Evolutionary conservation across 2,888 invertebrate species (phyloP), one percentile per base, ranked within the genome.

Genomic region (Athalia rosae): DNA sequence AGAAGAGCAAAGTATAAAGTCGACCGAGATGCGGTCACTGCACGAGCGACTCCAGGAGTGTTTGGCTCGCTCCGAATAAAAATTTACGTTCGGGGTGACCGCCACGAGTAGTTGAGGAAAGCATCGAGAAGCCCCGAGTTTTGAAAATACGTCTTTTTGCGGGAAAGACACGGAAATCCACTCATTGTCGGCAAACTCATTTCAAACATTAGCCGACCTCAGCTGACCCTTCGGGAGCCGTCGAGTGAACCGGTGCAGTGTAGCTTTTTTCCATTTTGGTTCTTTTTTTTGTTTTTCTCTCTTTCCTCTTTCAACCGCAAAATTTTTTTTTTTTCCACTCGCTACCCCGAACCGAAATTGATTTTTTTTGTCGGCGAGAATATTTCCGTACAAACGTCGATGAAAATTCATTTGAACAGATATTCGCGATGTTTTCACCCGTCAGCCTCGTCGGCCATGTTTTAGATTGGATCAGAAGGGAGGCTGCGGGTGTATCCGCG

Each of bases 101-200:
- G 28, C 61, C 11, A 43, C 11, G 48, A 64, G 50, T 76, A 58
- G 11, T 50, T 63, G 47, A 59, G 56, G 41, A 53, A 5, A 11
- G 53, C 7, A 48, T 53, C 58, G 15, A n/a, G 13, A 53, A 62
- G 48, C 11, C 4, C 5, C 11, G 58, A 45, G 69, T 41, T 71
- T 71, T 71, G 45, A 71, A 58, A 71, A 71, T 58, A 41, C 56
- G 71, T 71, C 71, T 56, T 71, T 58, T 71, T 58, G 56, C 13
- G n/a, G 71, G 58, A n/a, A n/a, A n/a, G n/a, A 71, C 71, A 71
- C 71, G 71, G 45, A 58, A 71, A 71, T 71, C 71, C 71, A 71
- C 71, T 71, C 71, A 56, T n/a, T n/a, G n/a, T n/a, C n/a, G n/a
- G 71, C 71, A 71, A 71, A 71, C 58, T 58, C 71, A 71, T 71